These are phyloP conservation scores for Semaprochilodus insignis DNA, from an alignment of 2,797 vertebrate species.

Conservation along the genomic window DNA sequence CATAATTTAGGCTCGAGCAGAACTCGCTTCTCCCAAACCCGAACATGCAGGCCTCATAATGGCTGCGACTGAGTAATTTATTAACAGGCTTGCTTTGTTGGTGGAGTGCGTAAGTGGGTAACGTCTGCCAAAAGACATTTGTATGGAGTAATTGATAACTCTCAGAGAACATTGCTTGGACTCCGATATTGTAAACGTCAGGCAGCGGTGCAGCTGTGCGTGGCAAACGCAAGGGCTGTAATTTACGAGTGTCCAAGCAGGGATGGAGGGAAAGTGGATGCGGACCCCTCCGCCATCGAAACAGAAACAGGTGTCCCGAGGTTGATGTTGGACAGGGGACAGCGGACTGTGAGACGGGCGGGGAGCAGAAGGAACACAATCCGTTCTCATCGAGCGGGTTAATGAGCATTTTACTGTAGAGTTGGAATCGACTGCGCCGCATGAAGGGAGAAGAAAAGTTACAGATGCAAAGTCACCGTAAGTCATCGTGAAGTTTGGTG, in stretches of 20 bases:
- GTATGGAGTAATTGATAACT: slow-evolving; percentile 73
- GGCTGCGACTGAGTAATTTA: slow-evolving; percentile 79
- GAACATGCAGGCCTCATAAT: neutral
- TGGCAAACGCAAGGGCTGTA: slow-evolving; percentile 57
- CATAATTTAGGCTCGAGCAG: neutral
- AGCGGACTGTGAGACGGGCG: slow-evolving; percentile 46
- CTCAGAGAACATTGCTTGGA: slow-evolving; percentile 68
- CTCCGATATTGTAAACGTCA: slow-evolving; percentile 72
- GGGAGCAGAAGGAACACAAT: slow-evolving; percentile 36
- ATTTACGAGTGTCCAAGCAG: slow-evolving; percentile 66
- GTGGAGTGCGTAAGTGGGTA: slow-evolving; percentile 64
- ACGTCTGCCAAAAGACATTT: slow-evolving; percentile 66
- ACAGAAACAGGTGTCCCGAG: slow-evolving; percentile 76
- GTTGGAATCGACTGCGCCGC: neutral
- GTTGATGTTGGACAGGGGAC: slow-evolving; percentile 70
- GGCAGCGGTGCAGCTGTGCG: slow-evolving; percentile 74
- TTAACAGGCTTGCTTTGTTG: slow-evolving; percentile 71
- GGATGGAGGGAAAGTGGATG: slow-evolving; percentile 40
- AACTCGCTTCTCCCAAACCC: slow-evolving; percentile 7
- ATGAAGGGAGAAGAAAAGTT: neutral
- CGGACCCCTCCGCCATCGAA: slow-evolving; percentile 28
- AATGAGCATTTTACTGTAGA: slow-evolving; percentile 23
- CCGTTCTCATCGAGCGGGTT: slow-evolving; percentile 20
- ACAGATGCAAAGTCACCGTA: neutral
- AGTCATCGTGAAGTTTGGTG: neutral